phyloP scores from a whole-genome alignment of 2,113 vertebrate species.

The Hystrix cristata region DNA sequence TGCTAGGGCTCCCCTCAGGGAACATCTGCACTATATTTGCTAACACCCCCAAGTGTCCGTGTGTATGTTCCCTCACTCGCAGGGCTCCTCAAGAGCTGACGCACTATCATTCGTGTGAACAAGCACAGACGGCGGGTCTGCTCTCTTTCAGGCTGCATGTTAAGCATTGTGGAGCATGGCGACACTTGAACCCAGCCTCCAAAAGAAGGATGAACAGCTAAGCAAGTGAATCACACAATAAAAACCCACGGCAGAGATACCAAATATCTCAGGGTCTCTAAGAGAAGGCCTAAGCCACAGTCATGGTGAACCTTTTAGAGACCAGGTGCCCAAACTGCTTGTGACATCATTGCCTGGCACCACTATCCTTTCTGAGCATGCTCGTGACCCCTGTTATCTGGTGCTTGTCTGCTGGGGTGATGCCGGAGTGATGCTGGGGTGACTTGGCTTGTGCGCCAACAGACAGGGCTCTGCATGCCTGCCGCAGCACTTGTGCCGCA shows the following conservation, averaged over 20 bases:
- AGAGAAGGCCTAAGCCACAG: background rate
- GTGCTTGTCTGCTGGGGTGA: background rate
- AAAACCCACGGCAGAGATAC: fast-evolving
- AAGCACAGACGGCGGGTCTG: no score
- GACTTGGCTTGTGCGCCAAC: background rate
- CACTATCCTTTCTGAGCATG: background rate
- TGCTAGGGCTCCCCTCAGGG: no score
- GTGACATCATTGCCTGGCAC: background rate
- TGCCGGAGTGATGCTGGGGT: background rate
- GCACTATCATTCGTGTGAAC: background rate
- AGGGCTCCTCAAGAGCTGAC: background rate
- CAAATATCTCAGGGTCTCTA: background rate
- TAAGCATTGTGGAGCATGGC: background rate
- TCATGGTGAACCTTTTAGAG: background rate
- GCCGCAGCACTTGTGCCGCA: background rate
- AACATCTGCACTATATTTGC: no score
- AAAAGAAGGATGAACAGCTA: background rate
- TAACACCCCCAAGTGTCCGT: no score
- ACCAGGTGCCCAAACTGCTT: background rate
- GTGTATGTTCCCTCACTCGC: no score
- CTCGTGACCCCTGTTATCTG: background rate
- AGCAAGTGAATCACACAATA: background rate
- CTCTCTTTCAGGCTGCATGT: no score
- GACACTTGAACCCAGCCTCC: background rate
- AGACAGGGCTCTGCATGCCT: background rate